Conservation (phyloP, 2,797 vertebrate species). For the Heliangelus exortis region DNA sequence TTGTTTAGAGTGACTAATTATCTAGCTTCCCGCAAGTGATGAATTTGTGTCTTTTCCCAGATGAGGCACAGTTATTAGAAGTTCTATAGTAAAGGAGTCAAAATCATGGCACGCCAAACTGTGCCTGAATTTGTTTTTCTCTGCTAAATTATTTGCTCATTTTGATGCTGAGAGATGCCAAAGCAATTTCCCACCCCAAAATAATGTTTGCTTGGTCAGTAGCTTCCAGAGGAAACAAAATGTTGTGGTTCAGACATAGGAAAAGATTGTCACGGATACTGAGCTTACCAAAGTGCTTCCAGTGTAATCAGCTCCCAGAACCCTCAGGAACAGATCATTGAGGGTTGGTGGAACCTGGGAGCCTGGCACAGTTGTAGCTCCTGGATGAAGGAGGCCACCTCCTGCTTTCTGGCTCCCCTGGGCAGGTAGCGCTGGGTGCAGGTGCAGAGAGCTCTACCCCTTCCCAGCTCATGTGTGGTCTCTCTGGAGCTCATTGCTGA, state of each 20-base stretch:
- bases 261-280: not conserved
- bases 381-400: not conserved
- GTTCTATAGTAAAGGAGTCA: not conserved
- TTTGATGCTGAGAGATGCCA: constrained; percentile 11
- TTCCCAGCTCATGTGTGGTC: not conserved
- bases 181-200: not conserved
- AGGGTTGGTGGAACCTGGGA: not conserved
- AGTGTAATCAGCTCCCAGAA: not conserved
- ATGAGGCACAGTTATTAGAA: constrained; percentile 29
- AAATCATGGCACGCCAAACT: constrained; percentile 10
- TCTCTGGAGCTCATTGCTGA: not conserved
- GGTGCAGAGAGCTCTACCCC: not conserved
- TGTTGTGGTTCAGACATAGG: not conserved
- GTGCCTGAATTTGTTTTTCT: constrained; percentile 41
- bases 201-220: not conserved
- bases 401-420: not conserved
- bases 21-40: constrained; percentile 26
- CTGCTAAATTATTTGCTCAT: constrained; percentile 8
- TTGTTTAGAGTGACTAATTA: constrained; percentile 48
- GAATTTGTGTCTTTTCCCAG: constrained; percentile 41
- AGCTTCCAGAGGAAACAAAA: constrained; percentile 26
- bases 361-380: not conserved
- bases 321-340: not conserved
- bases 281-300: not conserved
- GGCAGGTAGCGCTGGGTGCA: not conserved